Evolutionary conservation across 2,797 vertebrate genomes (phyloP).

Genomic region (Protonibea diacanthus): DNA sequence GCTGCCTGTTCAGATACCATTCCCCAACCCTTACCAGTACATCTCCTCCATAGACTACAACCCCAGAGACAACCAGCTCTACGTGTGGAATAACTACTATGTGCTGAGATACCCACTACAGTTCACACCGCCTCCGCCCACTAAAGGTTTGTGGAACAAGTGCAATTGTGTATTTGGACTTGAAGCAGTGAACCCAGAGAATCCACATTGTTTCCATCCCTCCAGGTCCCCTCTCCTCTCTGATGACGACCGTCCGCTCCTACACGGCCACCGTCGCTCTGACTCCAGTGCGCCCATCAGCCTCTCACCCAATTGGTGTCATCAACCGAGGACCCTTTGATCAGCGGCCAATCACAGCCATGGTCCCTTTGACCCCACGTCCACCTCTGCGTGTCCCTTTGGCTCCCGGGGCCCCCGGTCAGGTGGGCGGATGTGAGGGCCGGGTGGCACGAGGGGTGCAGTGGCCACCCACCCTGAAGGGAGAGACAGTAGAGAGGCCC

Average conservation of each 20-base stretch:
- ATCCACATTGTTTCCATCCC: not conserved
- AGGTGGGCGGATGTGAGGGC: constrained; percentile 88
- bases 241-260: constrained; percentile 87
- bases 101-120: constrained; percentile 92
- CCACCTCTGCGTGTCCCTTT: constrained; percentile 85
- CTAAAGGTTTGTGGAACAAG: constrained; percentile 83
- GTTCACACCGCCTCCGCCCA: constrained; percentile 90
- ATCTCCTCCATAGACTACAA: constrained; percentile 96
- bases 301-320: constrained; percentile 90
- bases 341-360: constrained; percentile 86
- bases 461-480: constrained; percentile 92
- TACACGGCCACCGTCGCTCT: constrained; percentile 88
- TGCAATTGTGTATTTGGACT: not conserved
- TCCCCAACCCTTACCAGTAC: constrained; percentile 96
- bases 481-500: constrained; percentile 92
- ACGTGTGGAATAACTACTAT: constrained; percentile 97
- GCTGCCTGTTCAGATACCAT: constrained; percentile 87
- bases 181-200: not conserved
- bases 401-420: constrained; percentile 80
- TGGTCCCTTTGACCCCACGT: constrained; percentile 86
- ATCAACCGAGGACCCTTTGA: constrained; percentile 90
- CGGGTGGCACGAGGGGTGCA: constrained; percentile 89
- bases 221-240: constrained; percentile 83
- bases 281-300: constrained; percentile 87
- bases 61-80: constrained; percentile 95